Evolutionary conservation across 2,797 vertebrate genomes (phyloP), one percentile per base, ranked within the genome.

Genomic region (Myripristis murdjan): DNA sequence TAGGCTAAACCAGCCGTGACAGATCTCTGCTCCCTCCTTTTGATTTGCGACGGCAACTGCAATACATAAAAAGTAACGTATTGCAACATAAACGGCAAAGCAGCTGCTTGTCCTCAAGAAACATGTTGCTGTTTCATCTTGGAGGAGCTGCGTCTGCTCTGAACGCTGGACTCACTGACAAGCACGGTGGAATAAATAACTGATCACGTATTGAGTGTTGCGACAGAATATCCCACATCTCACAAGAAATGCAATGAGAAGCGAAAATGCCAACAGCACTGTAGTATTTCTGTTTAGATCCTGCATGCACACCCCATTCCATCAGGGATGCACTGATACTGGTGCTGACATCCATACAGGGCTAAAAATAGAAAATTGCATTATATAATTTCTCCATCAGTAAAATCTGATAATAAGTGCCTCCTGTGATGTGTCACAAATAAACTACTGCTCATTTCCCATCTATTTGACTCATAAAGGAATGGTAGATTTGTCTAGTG

Each of bases 51-150:
- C 8, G 84, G 82, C 81, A 87, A 92, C 87, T 83, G 85, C 33
- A 8, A 35, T 35, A 6, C 8, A 35, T 35, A 35, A 35, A 35
- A 7, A 9, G 33, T 35, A 35, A 35, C 9, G 9, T 35, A 35
- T 7, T 35, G 33, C 8, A 35, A 35, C 8, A 35, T 9, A 35
- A 35, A 35, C 9, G 33, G 33, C 9, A 35, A 35, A 35, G 33
- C 33, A 14, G 67, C 56, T 44, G 61, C 78, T 83, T 92, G 90
- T 93, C 88, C 90, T 91, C 80, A 49, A 64, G 62, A 75, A 87
- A 75, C 64, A 79, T 83, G 83, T 87, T 61, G 49, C 60, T 52
- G 47, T 70, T 82, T 71, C 70, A 81, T 80, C 73, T 68, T 28
- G 20, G 48, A 51, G 53, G 31, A 61, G 57, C 70, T 44, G 48